A percentile compares a stretch with the other conserved stretches of the same genome.
Conservation (phyloP, 2,797 vertebrate genomes). For the Sphenodon punctatus region DNA sequence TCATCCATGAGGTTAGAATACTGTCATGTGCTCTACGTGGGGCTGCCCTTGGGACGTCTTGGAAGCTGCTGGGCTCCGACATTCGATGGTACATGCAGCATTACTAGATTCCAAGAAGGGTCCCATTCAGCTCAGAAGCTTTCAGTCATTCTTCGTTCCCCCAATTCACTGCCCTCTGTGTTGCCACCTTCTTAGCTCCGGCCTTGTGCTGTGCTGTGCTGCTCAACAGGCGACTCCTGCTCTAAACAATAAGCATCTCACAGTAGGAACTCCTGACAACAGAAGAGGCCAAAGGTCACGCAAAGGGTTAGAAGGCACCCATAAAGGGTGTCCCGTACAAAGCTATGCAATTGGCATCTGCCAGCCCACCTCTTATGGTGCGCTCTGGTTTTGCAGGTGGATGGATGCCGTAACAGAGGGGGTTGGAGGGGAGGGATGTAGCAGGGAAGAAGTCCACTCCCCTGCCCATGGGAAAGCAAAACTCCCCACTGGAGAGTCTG, state of each 20-base stretch:
- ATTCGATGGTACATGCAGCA: not conserved
- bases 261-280: constrained; percentile 17
- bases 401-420: constrained; percentile 15
- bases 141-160: too few relatives aligned
- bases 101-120: not conserved
- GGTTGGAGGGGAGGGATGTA: not conserved
- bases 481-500: not conserved
- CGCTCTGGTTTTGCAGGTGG: constrained; percentile 35
- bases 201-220: not conserved
- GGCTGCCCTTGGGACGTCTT: too few relatives aligned
- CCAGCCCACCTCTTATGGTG: constrained; percentile 5
- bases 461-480: not conserved
- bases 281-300: constrained; percentile 50
- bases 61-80: too few relatives aligned
- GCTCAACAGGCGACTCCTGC: not conserved
- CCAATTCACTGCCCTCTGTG: not conserved
- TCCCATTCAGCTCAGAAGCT: not conserved
- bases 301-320: constrained; percentile 15
- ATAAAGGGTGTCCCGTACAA: constrained; percentile 34
- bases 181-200: not conserved
- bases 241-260: not conserved
- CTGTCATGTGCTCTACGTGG: too few relatives aligned
- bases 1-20: too few relatives aligned
- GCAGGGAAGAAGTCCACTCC: not conserved
- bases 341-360: constrained; percentile 19